Percentiles rank a stretch among this genome's conserved stretches.
Conservation (phyloP, 1,140 invertebrate genomes). For the Wasmannia auropunctata region DNA sequence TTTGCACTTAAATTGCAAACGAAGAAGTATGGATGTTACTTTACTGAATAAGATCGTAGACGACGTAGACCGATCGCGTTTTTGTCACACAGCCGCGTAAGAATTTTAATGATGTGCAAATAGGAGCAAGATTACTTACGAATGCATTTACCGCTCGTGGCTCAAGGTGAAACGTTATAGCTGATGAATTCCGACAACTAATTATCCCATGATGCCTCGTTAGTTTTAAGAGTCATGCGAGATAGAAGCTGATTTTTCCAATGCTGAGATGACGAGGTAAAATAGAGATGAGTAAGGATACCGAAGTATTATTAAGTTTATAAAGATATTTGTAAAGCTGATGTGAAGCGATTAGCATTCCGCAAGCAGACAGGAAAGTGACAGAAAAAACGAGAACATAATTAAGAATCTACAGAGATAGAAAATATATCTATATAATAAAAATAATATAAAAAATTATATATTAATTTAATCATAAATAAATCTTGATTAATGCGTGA, state of each 20-base stretch:
- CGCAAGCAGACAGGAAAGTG: constrained; percentile 3
- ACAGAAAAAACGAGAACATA: not conserved
- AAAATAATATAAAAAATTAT: not conserved
- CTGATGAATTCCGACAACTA: constrained; percentile 46
- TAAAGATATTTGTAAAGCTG: constrained; percentile 15
- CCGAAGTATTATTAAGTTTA: constrained; percentile 19
- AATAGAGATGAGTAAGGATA: not conserved
- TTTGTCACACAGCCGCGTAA: constrained; percentile 12
- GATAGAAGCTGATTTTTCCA: constrained; percentile 4
- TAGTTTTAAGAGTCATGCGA: constrained; percentile 53
- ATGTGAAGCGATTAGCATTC: not conserved
- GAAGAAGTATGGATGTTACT: not conserved
- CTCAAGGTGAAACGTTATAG: constrained; percentile 16
- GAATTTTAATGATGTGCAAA: constrained; percentile 47
- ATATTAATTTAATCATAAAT: constrained; percentile 1
- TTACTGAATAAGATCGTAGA: constrained; percentile 3
- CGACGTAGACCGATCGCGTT: not conserved
- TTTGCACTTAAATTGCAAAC: not conserved
- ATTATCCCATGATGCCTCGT: constrained; percentile 35
- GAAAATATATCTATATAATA: not conserved
- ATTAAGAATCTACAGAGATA: not conserved
- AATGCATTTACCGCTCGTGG: constrained; percentile 13
- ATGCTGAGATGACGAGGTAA: constrained; percentile 23
- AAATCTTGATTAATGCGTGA: not conserved
- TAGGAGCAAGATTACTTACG: constrained; percentile 42